phyloP scores from a whole-genome alignment of 2,797 vertebrate genomes.

The Emys orbicularis region DNA sequence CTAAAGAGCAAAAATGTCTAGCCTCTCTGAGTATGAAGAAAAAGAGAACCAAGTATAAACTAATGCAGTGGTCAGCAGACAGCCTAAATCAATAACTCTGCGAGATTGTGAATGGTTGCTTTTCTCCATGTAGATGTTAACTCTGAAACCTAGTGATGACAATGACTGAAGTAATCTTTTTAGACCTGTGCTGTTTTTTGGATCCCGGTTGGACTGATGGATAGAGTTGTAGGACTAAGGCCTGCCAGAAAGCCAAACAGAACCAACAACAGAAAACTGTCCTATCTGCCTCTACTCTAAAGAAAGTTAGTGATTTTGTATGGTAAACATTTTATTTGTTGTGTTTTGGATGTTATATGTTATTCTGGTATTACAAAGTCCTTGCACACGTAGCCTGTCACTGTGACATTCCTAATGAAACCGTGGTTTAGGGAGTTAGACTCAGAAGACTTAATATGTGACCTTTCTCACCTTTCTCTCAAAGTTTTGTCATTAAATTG shows the following conservation, averaged over 20 bases:
- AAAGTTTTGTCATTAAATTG: not conserved
- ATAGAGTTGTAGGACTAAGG: not conserved
- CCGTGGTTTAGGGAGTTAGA: not conserved
- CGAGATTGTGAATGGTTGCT: slow-evolving; percentile 8
- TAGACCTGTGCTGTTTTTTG: not conserved
- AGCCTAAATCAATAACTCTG: slow-evolving; percentile 34
- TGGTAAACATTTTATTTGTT: not conserved
- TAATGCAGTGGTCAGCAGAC: not conserved
- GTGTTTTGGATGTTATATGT: not conserved
- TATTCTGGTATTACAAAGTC: not conserved
- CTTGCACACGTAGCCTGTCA: rapidly evolving
- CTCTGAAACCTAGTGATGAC: not conserved
- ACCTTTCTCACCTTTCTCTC: not conserved
- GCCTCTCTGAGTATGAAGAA: not conserved
- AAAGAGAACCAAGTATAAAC: not conserved
- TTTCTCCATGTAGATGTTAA: not conserved
- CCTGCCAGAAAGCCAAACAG: not conserved
- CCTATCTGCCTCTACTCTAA: not conserved
- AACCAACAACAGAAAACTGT: not conserved
- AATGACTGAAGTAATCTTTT: rapidly evolving
- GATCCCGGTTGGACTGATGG: not conserved
- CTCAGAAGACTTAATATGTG: not conserved
- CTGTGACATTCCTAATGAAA: not conserved
- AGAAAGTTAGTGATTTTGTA: not conserved
- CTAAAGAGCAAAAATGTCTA: not conserved